Evolutionary conservation across 1,140 invertebrate species (phyloP).

Genomic region (Lordiphosa collinella): DNA sequence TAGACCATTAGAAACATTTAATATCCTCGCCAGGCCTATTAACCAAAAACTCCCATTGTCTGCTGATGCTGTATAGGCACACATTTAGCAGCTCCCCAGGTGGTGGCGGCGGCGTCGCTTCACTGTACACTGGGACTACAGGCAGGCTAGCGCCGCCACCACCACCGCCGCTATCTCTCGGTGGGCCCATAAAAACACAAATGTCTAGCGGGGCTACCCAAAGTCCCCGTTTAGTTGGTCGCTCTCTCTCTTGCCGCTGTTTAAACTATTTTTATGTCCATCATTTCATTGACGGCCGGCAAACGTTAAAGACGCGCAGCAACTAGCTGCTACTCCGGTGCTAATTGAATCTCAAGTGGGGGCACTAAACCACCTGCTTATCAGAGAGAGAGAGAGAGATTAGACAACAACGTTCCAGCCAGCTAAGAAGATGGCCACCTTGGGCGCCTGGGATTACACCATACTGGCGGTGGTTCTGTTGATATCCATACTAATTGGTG

Average conservation of each 20-base stretch:
- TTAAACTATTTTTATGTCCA: slow-evolving; percentile 12
- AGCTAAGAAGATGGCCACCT: slow-evolving; percentile 38
- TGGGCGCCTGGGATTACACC: slow-evolving; percentile 83
- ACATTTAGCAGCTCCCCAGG: too few relatives aligned
- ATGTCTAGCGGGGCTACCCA: background rate
- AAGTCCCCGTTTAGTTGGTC: background rate
- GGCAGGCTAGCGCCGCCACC: background rate
- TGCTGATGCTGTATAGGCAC: too few relatives aligned
- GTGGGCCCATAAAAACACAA: slow-evolving; percentile 20
- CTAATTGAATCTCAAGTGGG: slow-evolving; percentile 45
- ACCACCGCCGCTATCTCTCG: slow-evolving; percentile 43
- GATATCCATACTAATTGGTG: slow-evolving; percentile 86
- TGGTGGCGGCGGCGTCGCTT: too few relatives aligned
- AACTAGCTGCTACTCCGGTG: background rate
- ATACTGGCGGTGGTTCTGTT: slow-evolving; percentile 83
- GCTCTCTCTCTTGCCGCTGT: background rate
- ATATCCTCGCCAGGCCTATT: too few relatives aligned
- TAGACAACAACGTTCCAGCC: background rate
- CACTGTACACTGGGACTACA: too few relatives aligned
- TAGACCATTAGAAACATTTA: too few relatives aligned
- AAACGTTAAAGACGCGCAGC: slow-evolving; percentile 40
- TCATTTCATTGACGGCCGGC: slow-evolving; percentile 61
- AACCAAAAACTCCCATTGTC: too few relatives aligned
- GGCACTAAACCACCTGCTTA: slow-evolving; percentile 33
- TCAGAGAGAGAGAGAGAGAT: slow-evolving; percentile 32